Conservation (phyloP, 2,888 invertebrate genomes). For the Amiota minor region DNA sequence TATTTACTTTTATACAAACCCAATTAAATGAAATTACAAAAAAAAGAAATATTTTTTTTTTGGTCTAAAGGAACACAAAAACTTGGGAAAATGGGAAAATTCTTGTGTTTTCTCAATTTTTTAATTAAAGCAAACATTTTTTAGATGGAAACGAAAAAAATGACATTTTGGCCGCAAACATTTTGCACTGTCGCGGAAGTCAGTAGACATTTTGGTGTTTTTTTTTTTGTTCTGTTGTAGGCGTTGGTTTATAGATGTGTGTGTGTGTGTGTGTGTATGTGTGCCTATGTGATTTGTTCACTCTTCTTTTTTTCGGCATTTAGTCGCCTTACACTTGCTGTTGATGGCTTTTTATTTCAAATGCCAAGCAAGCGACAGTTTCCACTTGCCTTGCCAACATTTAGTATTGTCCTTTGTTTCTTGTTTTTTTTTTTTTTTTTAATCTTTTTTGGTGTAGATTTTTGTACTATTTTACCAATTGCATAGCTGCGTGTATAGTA, state of each 20-base stretch:
- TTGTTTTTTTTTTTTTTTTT: background rate
- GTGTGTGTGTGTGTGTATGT: too few species aligned
- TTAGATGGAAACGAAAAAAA: background rate
- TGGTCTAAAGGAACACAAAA: background rate
- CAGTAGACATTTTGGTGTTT: background rate
- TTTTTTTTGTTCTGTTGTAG: background rate
- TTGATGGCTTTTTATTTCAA: background rate
- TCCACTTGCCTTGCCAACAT: background rate
- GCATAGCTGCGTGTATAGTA: background rate
- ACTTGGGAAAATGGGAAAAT: background rate
- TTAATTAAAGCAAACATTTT: constrained; percentile 23
- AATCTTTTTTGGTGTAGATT: background rate
- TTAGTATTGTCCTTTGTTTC: background rate
- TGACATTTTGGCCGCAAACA: constrained; percentile 21
- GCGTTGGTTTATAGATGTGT: too few species aligned
- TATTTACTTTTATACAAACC: constrained; percentile 11
- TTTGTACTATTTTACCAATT: too few species aligned
- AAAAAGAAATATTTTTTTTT: background rate
- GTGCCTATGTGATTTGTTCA: too few species aligned
- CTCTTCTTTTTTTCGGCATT: background rate
- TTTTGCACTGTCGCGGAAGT: background rate
- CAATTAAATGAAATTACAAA: constrained; percentile 1
- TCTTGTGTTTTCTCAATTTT: background rate
- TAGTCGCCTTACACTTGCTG: background rate
- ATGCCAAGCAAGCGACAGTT: background rate